Base-by-base conservation (phyloP, 1,140 invertebrate genomes). In the Coelopa frigida region DNA sequence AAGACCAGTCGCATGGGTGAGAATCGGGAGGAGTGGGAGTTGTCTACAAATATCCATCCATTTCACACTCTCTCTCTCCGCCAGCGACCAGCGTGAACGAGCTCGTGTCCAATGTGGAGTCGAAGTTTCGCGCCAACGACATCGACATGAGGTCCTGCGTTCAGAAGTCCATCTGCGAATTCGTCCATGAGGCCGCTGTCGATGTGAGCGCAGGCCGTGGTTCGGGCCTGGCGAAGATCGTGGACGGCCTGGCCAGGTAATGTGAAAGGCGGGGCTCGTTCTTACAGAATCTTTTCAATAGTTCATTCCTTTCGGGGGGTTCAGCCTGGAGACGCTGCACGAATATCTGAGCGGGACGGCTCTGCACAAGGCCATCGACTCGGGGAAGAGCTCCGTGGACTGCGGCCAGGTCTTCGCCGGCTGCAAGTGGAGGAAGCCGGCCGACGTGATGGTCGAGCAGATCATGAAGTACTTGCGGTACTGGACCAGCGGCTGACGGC, bases 121-220 rank as follows among this genome's bases (percentile, higher is more conserved):
- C 51, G 3, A 59, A 60, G n/a, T 40, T 65, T 24, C 52, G 57
- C 23, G 59, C 56, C 33, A 53, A 60, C 14, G 55, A 59, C 15
- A 55, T 64, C 5, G 56, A 65, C 39, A 43, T 65, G 22, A 49
- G 53, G 1, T 49, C 47, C 5, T 65, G 62, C 26, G 51, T 52
- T 0, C 62, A 65, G 32, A 53, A 50, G 2, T 53, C 50, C 6
- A 58, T 65, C 14, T 65, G 62, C 27, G 50, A 54, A 24, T 65
- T 60, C 38, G 24, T 64, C 23, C 52, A 61, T 5, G 32, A n/a
- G 22, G 12, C 39, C 15, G 32, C 22, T 7, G 5, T 18, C n/a
- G 18, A 18, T 5, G 22, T 41, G n/a, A 10, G 12, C 7, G n/a
- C 17, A 17, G 48, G 41, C 8, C 2, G 41, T 0, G 41, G 45